phyloP scores from a whole-genome alignment of 2,888 invertebrate genomes.

The Pristionchus mayeri region DNA sequence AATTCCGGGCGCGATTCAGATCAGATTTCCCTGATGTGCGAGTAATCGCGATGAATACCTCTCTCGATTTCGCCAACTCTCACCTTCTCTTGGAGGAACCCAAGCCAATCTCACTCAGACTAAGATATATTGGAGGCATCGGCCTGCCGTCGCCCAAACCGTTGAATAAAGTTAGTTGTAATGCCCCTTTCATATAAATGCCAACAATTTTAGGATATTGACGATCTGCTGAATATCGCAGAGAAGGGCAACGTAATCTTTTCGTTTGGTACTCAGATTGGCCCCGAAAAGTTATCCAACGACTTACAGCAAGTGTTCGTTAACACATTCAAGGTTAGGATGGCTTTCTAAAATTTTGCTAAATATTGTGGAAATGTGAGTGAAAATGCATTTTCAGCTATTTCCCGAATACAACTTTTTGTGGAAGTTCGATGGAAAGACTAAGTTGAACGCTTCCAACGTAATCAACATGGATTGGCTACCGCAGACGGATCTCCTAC shows the following conservation, averaged over 20 bases:
- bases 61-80: constrained; percentile 21
- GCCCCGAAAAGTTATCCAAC: not conserved
- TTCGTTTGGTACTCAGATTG: constrained; percentile 63
- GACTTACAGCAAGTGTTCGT: constrained; percentile 31
- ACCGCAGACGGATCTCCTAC: constrained; percentile 65
- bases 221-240: constrained; percentile 45
- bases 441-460: constrained; percentile 52
- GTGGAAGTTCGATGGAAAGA: constrained; percentile 23
- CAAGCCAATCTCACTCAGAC: not conserved
- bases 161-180: constrained; percentile 2
- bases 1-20: not conserved
- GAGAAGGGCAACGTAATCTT: constrained; percentile 60
- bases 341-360: not conserved
- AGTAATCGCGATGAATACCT: not conserved
- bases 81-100: constrained; percentile 24
- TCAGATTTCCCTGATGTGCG: not conserved
- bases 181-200: too few relatives aligned
- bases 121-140: constrained; percentile 15
- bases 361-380: not conserved
- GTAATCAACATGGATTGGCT: constrained; percentile 61
- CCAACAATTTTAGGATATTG: constrained; percentile 47
- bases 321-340: not conserved
- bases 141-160: not conserved
- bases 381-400: not conserved
- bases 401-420: constrained; percentile 26